Base-by-base conservation (phyloP, 2,113 vertebrate species). In the Hemicordylus capensis region DNA sequence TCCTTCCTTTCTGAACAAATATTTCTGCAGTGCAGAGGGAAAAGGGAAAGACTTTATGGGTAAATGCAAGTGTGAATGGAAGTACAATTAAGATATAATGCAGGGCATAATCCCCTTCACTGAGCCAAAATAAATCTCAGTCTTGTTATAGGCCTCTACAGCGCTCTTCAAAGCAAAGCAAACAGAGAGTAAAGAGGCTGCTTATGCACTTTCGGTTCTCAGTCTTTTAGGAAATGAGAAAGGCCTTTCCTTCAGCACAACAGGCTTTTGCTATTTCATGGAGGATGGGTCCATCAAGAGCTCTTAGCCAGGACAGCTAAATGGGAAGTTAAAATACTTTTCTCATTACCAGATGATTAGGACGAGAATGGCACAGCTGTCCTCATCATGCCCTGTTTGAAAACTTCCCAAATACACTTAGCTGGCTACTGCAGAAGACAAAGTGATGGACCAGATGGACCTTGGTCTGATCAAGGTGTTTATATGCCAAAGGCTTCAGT, bases 41-140 rank as follows among this genome's bases (percentile, higher is more conserved):
- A 63, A 63, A 17, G 10, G 64, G 72, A 9, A 6, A 11, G 26
- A 78, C 22, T 0, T 48, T 28, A 31, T 2, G 22, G 1, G 9
- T 2, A 66, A 56, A 9, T 10, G 48, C 44, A 2, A 9, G 28
- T 20, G 11, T n/a, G n/a, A n/a, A n/a, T n/a, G n/a, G n/a, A n/a
- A n/a, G n/a, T 1, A 10, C 1, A 6, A 1, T 0, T 0, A 4
- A 44, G 14, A 0, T 8, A 22, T 2, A 76, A 3, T 3, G 4
- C 58, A 44, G 20, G 58, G 1, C 22, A 0, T 14, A 34, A 14
- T 39, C 6, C 80, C 6, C 67, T 74, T 56, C 83, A 46, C 12
- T 0, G 3, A 56, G 6, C 48, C 34, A 69, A 69, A 61, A 5
- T 54, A 54, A 54, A 54, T 54, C 51, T 54, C 51, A 54, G 51